These are phyloP conservation scores for Metalampra italica DNA, from an alignment of 2,888 invertebrate genomes.

Conservation along the genomic window DNA sequence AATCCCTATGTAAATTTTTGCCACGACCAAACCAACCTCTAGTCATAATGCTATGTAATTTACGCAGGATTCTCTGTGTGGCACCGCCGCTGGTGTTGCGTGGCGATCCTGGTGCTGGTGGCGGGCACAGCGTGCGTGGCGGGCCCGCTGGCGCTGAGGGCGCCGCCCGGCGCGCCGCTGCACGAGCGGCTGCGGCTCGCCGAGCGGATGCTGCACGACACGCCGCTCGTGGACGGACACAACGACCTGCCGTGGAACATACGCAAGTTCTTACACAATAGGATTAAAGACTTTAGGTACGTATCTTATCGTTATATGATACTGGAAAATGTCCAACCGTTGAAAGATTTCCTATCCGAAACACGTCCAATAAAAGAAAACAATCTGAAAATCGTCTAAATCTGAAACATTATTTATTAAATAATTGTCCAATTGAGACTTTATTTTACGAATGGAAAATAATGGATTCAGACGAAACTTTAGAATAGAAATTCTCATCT, in stretches of 20 bases:
- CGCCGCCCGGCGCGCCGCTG: conserved; percentile 86
- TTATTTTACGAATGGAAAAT: too few relatives aligned
- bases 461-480: too few relatives aligned
- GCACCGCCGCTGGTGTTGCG: conserved; percentile 86
- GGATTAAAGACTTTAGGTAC: conserved; percentile 89
- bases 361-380: too few relatives aligned
- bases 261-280: conserved; percentile 92
- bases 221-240: conserved; percentile 91
- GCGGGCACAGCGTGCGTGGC: conserved; percentile 90
- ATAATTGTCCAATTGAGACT: too few relatives aligned
- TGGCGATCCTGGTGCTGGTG: conserved; percentile 85
- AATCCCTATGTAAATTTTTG: too few relatives aligned
- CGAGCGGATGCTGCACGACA: conserved; percentile 85
- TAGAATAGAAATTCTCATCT: too few relatives aligned
- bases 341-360: too few relatives aligned
- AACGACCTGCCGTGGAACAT: conserved; percentile 96
- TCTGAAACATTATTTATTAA: too few relatives aligned
- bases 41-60: too few relatives aligned
- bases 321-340: too few relatives aligned
- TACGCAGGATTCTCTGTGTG: conserved; percentile 58
- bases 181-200: conserved; percentile 87
- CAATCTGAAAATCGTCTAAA: too few relatives aligned
- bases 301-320: conserved; percentile 15
- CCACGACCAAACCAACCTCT: too few relatives aligned
- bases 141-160: conserved; percentile 87